These are phyloP conservation scores for Elaphurus davidianus DNA, from an alignment of 2,113 vertebrate genomes.

Conservation along the genomic window DNA sequence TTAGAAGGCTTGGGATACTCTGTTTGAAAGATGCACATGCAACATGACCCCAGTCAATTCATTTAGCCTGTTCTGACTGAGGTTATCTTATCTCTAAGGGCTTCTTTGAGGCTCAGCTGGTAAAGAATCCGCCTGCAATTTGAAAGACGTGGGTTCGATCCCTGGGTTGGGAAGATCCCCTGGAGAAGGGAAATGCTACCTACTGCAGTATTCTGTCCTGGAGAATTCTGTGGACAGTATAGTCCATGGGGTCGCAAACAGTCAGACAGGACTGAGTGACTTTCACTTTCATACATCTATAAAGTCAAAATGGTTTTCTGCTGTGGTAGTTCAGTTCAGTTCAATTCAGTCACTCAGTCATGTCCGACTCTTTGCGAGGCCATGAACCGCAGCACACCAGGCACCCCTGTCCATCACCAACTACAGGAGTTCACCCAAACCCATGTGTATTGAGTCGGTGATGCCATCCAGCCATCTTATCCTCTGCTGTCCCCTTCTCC, in stretches of 20 bases:
- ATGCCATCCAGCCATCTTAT: not conserved
- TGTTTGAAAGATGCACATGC: not conserved
- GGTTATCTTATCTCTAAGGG: not conserved
- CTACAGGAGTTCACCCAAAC: not conserved
- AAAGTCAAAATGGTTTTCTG: not conserved
- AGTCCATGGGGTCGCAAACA: not conserved
- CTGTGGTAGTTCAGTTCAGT: not conserved
- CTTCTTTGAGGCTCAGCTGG: not conserved
- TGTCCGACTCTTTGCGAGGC: not conserved
- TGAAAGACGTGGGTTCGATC: accelerated
- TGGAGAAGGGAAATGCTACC: not conserved
- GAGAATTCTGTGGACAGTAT: not conserved
- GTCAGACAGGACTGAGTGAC: not conserved
- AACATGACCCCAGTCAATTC: not conserved
- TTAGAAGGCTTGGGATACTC: not conserved
- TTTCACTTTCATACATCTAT: not conserved
- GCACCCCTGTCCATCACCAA: not conserved
- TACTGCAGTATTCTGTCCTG: not conserved
- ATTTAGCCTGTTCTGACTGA: not conserved
- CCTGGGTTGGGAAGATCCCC: not conserved
- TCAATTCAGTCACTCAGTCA: not conserved
- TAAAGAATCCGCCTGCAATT: not conserved
- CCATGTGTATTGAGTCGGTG: not conserved
- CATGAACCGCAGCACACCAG: not conserved
- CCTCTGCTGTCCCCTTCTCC: not conserved